Evolutionary conservation across 2,797 vertebrate species (phyloP), one percentile per base, ranked within the genome.

Genomic region (Peromyscus eremicus): DNA sequence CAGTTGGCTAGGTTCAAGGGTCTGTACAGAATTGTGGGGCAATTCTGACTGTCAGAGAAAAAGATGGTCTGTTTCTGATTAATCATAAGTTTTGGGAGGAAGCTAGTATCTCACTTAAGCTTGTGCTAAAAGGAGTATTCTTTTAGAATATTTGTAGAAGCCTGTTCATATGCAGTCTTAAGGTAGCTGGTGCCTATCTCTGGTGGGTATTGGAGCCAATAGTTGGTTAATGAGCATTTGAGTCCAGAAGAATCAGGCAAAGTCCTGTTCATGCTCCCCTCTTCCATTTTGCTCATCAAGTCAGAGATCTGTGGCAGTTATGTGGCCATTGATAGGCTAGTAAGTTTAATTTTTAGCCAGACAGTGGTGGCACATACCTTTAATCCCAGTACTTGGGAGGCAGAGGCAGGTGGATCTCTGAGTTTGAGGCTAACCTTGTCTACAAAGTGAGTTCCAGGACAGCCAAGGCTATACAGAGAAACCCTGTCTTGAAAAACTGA

Each of bases 161-260:
- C 6, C 3, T 25, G 0, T 32, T 57, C 9, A 0, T 11, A 10
- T 29, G 49, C 17, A 16, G 25, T 70, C 4, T 29, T 75, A 11
- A 37, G 32, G 70, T 12, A 40, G 8, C 25, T 16, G 6, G 4
- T 37, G 13, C 6, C 2, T 88, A 13, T 60, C 17, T n/a, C 91
- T 32, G 29, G 40, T 62, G 29, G 40, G 55, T 25, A 57, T 21
- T 73, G 46, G 71, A 34, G 29, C 6, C 12, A 52, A 5, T 11
- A 16, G 23, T 27, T 5, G 17, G n/a, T 37, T 60, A 14, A 34
- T n/a, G 89, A 9, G 37, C 29, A 2, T n/a, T 34, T 55, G 46
- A 29, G 1, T 49, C n/a, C 6, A 4, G 10, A 52, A 87, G 60
- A 84, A 23, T 49, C 40, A 52, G 34, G 8, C 52, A 32, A 66